These are phyloP conservation scores for Sarcoramphus papa DNA, from an alignment of 2,797 vertebrate species.

Conservation along the genomic window DNA sequence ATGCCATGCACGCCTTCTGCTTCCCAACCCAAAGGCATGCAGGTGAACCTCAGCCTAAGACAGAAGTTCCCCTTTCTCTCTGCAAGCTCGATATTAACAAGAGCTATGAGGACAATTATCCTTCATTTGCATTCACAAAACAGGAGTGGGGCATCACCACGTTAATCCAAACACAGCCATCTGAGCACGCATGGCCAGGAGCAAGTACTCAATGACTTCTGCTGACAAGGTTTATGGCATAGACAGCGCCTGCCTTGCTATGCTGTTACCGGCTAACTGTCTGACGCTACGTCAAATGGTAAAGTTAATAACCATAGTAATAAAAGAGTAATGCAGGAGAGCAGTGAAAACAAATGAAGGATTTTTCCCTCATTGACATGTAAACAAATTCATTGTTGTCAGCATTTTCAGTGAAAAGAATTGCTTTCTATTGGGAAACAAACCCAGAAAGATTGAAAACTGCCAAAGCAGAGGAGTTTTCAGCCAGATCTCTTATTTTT, in stretches of 20 bases:
- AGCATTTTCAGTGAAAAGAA: neutral
- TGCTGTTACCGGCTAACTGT: neutral
- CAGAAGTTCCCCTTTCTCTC: neutral
- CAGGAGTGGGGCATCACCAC: neutral
- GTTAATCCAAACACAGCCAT: neutral
- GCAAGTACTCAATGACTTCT: neutral
- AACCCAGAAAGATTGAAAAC: constrained; percentile 36
- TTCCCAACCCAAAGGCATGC: neutral
- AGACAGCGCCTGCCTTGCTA: neutral
- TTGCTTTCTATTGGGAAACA: constrained; percentile 35
- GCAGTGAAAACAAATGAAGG: neutral
- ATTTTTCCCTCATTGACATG: neutral
- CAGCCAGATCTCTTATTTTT: constrained; percentile 41
- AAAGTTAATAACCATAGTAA: neutral
- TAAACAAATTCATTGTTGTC: constrained; percentile 39
- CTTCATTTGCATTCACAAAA: neutral
- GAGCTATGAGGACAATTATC: neutral
- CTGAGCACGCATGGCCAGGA: neutral
- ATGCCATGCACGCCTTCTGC: neutral
- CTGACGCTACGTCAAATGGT: neutral
- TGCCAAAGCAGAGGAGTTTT: constrained; percentile 27
- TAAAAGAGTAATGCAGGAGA: neutral
- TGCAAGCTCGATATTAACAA: neutral
- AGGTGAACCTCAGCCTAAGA: neutral
- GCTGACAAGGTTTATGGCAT: neutral